Conservation (phyloP, 2,113 vertebrate genomes). For the Tragelaphus imberbis region DNA sequence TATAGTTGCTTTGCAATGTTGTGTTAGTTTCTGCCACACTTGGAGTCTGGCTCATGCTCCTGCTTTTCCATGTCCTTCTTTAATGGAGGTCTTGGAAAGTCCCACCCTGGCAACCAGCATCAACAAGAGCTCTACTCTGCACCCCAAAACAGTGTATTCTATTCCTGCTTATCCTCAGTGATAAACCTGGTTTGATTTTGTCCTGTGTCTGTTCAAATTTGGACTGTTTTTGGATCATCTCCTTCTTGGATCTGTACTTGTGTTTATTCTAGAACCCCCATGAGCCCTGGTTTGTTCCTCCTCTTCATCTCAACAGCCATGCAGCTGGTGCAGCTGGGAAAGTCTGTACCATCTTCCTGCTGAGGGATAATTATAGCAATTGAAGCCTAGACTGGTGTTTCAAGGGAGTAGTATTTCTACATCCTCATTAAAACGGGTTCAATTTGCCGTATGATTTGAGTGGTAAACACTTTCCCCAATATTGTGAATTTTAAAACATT, state of each 20-base stretch:
- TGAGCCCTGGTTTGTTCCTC: background rate
- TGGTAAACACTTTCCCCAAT: slow-evolving; percentile 48
- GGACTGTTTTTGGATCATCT: background rate
- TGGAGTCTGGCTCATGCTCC: background rate
- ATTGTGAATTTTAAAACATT: slow-evolving; percentile 40
- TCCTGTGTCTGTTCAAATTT: slow-evolving; percentile 14
- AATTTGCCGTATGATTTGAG: slow-evolving; percentile 35
- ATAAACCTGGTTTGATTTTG: slow-evolving; percentile 38
- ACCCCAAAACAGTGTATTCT: background rate
- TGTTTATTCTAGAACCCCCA: slow-evolving; percentile 36
- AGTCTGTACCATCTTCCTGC: slow-evolving; percentile 1
- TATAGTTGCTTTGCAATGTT: background rate
- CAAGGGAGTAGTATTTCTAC: slow-evolving; percentile 40
- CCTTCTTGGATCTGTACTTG: slow-evolving; percentile 12
- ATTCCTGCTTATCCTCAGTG: background rate
- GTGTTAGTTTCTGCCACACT: background rate
- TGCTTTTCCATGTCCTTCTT: background rate
- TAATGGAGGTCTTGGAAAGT: background rate
- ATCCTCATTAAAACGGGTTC: slow-evolving; percentile 52
- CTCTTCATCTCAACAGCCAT: slow-evolving; percentile 10
- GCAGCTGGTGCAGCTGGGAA: slow-evolving; percentile 65
- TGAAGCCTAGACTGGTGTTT: slow-evolving; percentile 55
- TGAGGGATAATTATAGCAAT: slow-evolving; percentile 64
- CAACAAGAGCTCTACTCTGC: background rate
- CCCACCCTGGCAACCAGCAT: background rate